These are phyloP conservation scores for Battus philenor DNA, from an alignment of 1,140 invertebrate species.

Conservation along the genomic window DNA sequence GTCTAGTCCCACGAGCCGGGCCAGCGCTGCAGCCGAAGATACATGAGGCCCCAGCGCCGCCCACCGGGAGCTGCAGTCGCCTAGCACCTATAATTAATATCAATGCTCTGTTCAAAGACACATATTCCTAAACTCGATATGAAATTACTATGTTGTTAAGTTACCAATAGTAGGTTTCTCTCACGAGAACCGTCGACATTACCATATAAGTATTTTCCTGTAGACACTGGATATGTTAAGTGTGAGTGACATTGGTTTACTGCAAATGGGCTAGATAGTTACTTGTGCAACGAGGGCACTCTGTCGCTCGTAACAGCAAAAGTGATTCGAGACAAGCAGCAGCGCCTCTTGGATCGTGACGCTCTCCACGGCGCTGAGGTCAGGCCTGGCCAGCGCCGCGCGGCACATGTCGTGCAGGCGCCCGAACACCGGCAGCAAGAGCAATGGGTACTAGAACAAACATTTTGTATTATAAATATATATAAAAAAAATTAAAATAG, in stretches of 20 bases:
- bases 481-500: no score
- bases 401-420: conserved; percentile 86
- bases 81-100: conserved; percentile 43
- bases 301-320: conserved; percentile 91
- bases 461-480: no score
- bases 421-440: conserved; percentile 91
- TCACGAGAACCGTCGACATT: no score
- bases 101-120: background rate
- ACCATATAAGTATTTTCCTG: no score
- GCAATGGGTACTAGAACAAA: conserved; percentile 82
- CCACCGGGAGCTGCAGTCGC: conserved; percentile 76
- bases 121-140: no score
- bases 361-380: conserved; percentile 89
- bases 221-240: no score
- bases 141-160: no score
- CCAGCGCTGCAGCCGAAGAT: conserved; percentile 81
- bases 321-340: conserved; percentile 90
- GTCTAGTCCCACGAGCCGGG: conserved; percentile 87
- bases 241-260: no score
- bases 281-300: conserved; percentile 89
- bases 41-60: conserved; percentile 78
- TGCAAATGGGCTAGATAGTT: no score
- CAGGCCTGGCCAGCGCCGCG: conserved; percentile 79
- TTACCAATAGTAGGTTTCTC: no score
- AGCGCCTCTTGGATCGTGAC: conserved; percentile 87